These are phyloP conservation scores for Pachycephus smyrnensis DNA, from an alignment of 2,888 invertebrate genomes.

Conservation along the genomic window DNA sequence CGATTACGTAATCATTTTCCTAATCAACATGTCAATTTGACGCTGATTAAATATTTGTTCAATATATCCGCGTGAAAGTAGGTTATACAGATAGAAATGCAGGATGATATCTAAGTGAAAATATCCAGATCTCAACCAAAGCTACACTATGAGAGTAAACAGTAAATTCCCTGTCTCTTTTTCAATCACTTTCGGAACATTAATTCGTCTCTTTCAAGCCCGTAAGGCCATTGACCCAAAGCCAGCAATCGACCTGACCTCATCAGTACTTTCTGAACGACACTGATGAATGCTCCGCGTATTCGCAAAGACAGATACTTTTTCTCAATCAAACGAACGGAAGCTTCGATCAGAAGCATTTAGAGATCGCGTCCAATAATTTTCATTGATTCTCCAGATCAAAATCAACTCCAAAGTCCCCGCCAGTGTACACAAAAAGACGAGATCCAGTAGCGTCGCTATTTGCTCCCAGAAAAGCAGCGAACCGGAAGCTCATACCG, in stretches of 20 bases:
- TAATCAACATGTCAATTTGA: no score
- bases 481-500: neutral
- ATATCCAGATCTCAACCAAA: neutral
- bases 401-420: constrained; percentile 33
- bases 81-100: neutral
- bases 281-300: neutral
- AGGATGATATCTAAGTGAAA: neutral
- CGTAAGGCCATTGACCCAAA: constrained; percentile 37
- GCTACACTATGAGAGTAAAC: neutral
- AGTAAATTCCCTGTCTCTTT: neutral
- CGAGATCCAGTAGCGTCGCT: constrained; percentile 43
- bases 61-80: neutral
- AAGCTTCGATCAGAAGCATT: neutral
- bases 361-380: neutral
- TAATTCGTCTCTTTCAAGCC: neutral
- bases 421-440: constrained; percentile 32
- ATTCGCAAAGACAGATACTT: neutral
- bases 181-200: neutral
- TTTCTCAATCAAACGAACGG: neutral
- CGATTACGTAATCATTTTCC: neutral
- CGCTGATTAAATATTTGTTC: neutral
- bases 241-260: constrained; percentile 36
- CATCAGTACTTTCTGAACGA: constrained; percentile 19
- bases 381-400: constrained; percentile 27
- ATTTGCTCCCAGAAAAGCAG: constrained; percentile 41